A percentile compares a stretch with the other conserved stretches of the same genome.
Conservation (phyloP, 2,113 vertebrate species). For the Prietella phreatophila region DNA sequence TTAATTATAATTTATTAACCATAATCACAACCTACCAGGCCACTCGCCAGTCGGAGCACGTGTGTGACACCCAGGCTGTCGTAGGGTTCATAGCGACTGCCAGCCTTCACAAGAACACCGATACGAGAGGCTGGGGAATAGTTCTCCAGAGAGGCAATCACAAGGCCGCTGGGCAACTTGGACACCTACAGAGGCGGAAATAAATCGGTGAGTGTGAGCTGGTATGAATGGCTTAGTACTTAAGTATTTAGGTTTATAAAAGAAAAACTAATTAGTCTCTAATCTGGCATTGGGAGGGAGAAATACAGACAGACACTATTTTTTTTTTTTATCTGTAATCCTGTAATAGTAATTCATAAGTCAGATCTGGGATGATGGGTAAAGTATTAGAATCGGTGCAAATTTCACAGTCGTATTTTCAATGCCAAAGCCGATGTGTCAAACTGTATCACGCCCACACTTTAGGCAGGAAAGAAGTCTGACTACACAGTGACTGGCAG, state of each 20-base stretch:
- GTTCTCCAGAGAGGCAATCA: conserved; percentile 92
- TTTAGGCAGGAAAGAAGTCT: background rate
- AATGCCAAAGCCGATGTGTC: background rate
- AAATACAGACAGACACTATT: too few species aligned
- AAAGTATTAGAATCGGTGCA: background rate
- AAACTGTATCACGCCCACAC: background rate
- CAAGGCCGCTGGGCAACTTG: conserved; percentile 86
- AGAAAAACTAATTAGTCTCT: background rate
- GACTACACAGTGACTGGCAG: background rate
- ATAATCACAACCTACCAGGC: conserved; percentile 75
- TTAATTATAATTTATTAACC: background rate
- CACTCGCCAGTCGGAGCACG: conserved; percentile 85
- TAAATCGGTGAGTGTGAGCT: background rate
- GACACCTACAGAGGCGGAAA: conserved; percentile 75
- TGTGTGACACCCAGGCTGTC: conserved; percentile 85
- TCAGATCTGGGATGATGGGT: too few species aligned
- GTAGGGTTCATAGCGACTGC: conserved; percentile 85
- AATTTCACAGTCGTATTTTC: background rate
- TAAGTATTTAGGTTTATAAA: background rate
- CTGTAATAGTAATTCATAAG: background rate
- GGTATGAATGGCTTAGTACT: background rate
- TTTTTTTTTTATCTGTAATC: background rate
- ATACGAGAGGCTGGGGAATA: conserved; percentile 89
- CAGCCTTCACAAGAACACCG: conserved; percentile 86
- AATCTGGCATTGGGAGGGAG: too few species aligned